Conservation (phyloP, 2,888 invertebrate genomes). For the Venustoraphidia nigricollis region DNA sequence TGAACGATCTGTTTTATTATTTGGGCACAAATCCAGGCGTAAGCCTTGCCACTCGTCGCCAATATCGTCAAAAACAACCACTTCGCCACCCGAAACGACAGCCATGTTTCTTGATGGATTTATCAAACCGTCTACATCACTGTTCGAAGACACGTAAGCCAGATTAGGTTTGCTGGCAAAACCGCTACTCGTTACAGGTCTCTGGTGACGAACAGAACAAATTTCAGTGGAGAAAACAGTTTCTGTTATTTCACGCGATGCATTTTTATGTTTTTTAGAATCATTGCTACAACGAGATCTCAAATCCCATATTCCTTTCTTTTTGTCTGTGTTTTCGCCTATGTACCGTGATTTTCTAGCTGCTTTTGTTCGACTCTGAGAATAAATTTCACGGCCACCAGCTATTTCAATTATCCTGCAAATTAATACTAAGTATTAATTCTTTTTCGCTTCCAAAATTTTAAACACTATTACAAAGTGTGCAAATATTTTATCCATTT, state of each 20-base stretch:
- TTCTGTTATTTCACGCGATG: constrained; percentile 39
- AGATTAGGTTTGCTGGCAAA: constrained; percentile 21
- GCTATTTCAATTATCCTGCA: constrained; percentile 57
- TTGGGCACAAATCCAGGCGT: constrained; percentile 5
- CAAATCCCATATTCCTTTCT: constrained; percentile 38
- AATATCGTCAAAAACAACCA: constrained; percentile 76
- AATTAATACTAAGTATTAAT: constrained; percentile 7
- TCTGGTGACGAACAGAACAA: constrained; percentile 38
- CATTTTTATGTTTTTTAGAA: constrained; percentile 23
- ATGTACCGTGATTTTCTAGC: constrained; percentile 49
- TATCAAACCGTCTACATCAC: constrained; percentile 18
- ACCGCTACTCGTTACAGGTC: constrained; percentile 5
- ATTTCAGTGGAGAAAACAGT: constrained; percentile 45
- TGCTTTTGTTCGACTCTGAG: constrained; percentile 67
- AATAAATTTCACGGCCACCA: constrained; percentile 71
- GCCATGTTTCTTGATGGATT: constrained; percentile 26
- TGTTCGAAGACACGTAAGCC: constrained; percentile 26
- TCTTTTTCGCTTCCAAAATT: neutral
- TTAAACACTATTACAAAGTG: neutral
- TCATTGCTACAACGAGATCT: constrained; percentile 30
- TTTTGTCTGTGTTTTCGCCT: constrained; percentile 17
- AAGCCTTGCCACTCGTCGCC: constrained; percentile 66
- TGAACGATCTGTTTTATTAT: constrained; percentile 2
- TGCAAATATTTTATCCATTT: neutral
- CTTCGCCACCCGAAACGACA: constrained; percentile 34